Conservation (phyloP, 2,797 vertebrate genomes). For the Chaetophractus vellerosus region DNA sequence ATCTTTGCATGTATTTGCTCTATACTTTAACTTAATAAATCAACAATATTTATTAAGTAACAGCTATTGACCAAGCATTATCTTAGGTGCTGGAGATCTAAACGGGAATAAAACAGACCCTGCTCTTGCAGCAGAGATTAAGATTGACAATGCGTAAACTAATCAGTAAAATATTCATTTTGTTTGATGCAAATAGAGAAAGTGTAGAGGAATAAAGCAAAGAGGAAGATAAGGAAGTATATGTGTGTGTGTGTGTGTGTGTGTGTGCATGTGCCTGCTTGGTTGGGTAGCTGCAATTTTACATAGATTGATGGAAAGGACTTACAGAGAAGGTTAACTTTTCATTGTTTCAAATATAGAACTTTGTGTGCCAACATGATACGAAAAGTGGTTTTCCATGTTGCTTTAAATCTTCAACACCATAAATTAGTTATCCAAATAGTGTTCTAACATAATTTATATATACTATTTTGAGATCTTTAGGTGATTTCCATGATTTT, state of each 20-base stretch:
- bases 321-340: not conserved
- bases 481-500: not conserved
- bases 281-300: not conserved
- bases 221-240: not conserved
- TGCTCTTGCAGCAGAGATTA: fast-evolving
- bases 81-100: not conserved
- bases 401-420: not conserved
- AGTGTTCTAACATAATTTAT: not conserved
- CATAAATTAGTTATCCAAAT: not conserved
- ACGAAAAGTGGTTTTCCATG: not conserved
- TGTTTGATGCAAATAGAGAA: not conserved
- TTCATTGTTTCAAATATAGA: not conserved
- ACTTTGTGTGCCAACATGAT: not conserved
- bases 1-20: not conserved
- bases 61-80: not conserved
- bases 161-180: not conserved
- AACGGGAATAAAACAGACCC: not conserved
- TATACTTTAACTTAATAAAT: not conserved
- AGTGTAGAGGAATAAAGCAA: not conserved
- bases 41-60: not conserved
- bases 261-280: not conserved
- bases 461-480: not conserved
- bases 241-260: not conserved
- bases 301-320: not conserved
- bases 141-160: not conserved